phyloP scores from a whole-genome alignment of 2,113 vertebrate species.

The Maccullochella peelii region DNA sequence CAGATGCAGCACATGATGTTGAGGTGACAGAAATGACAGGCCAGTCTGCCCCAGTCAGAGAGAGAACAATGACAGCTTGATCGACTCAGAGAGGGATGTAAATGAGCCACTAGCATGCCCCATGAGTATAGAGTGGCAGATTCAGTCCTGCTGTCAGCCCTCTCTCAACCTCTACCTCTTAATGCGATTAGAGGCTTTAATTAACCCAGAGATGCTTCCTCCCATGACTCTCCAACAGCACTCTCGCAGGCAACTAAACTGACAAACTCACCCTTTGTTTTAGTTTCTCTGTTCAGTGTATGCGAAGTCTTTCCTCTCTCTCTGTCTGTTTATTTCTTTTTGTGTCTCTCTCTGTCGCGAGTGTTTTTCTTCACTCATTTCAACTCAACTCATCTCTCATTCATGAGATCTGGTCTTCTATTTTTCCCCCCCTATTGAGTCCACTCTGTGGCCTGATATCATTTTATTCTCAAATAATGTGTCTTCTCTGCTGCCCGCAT shows the following conservation, averaged over 20 bases:
- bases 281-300: background rate
- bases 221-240: conserved; percentile 29
- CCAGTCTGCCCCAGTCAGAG: conserved; percentile 25
- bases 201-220: conserved; percentile 56
- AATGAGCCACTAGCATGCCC: conserved; percentile 47
- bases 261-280: conserved; percentile 18
- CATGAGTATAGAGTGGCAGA: conserved; percentile 33
- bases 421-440: background rate
- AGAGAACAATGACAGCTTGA: conserved; percentile 51
- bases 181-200: conserved; percentile 66
- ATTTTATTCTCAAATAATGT: conserved; percentile 18
- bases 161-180: conserved; percentile 48
- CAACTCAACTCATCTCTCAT: conserved; percentile 17
- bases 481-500: background rate
- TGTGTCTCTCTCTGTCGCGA: background rate
- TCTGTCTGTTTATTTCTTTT: conserved; percentile 13
- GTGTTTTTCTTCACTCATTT: conserved; percentile 10
- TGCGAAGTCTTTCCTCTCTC: background rate
- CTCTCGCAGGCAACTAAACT: conserved; percentile 22
- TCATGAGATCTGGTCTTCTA: conserved; percentile 18
- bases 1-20: conserved; percentile 22
- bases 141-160: conserved; percentile 32
- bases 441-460: background rate
- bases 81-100: conserved; percentile 32
- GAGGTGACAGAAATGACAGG: conserved; percentile 43